phyloP scores from a whole-genome alignment of 2,888 invertebrate genomes.

The Orgyia antiqua region DNA sequence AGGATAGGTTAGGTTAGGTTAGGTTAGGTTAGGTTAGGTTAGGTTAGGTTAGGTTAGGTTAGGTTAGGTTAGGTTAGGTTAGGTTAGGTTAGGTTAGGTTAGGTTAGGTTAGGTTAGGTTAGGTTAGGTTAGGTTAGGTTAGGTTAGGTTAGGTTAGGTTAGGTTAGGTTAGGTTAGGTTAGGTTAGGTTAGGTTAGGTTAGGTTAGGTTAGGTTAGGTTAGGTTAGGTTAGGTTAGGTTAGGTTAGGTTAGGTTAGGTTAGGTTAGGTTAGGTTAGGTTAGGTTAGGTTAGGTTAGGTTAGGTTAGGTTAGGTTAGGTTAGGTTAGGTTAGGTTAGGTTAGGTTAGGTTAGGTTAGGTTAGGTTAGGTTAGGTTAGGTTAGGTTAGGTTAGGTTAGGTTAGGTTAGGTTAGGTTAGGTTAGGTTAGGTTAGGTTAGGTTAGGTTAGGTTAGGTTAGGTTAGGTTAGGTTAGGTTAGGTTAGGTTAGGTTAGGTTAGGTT shows the following conservation, averaged over 20 bases:
- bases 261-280: conserved; percentile 12
- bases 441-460: too few relatives aligned
- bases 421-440: too few relatives aligned
- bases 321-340: conserved; percentile 16
- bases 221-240: conserved; percentile 12
- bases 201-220: conserved; percentile 12
- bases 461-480: too few relatives aligned
- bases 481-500: too few relatives aligned
- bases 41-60: conserved; percentile 10
- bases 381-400: too few relatives aligned
- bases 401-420: too few relatives aligned
- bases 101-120: conserved; percentile 8
- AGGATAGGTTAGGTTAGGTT: conserved; percentile 10
- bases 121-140: conserved; percentile 8
- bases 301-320: conserved; percentile 13
- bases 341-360: conserved; percentile 15
- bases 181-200: conserved; percentile 10
- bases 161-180: conserved; percentile 9
- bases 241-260: conserved; percentile 12
- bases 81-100: conserved; percentile 9
- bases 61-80: conserved; percentile 10
- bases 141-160: conserved; percentile 8
- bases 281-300: conserved; percentile 12
- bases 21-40: conserved; percentile 8
- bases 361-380: conserved; percentile 12